Evolutionary conservation across 1,140 invertebrate species (phyloP).

Genomic region (Cylas formicarius): DNA sequence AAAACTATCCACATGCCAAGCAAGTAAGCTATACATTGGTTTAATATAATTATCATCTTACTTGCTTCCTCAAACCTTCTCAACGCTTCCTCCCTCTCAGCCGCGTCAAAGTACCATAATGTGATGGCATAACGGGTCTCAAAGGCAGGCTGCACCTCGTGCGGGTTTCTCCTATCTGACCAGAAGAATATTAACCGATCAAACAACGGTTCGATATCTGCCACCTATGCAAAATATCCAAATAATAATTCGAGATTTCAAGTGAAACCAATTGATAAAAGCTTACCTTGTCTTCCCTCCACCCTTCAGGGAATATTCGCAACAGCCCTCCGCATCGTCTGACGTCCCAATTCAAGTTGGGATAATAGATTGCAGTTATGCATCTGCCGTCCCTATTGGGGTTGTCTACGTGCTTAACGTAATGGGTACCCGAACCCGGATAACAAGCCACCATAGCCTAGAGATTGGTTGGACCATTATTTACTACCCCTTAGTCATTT

Average conservation of each 20-base stretch:
- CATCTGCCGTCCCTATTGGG: conserved; percentile 92
- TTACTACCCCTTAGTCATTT: too few relatives aligned
- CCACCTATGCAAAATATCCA: conserved; percentile 52
- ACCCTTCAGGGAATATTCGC: conserved; percentile 82
- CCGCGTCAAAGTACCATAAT: conserved; percentile 90
- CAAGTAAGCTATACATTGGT: too few relatives aligned
- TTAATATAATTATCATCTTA: conserved; percentile 38
- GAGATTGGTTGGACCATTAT: too few relatives aligned
- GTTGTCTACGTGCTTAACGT: conserved; percentile 96
- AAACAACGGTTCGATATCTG: conserved; percentile 88
- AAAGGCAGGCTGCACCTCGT: conserved; percentile 90
- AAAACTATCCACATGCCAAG: too few relatives aligned
- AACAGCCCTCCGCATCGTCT: conserved; percentile 58
- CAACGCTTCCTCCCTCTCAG: conserved; percentile 71
- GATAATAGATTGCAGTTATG: conserved; percentile 93
- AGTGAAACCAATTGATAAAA: background rate
- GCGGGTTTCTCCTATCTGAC: conserved; percentile 93
- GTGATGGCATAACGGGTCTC: conserved; percentile 90
- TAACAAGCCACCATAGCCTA: conserved; percentile 97
- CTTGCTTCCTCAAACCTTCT: conserved; percentile 55
- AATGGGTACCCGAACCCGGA: conserved; percentile 84
- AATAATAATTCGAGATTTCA: conserved; percentile 1
- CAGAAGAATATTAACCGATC: conserved; percentile 95
- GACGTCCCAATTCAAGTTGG: conserved; percentile 88
- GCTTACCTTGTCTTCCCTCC: conserved; percentile 49